Evolutionary conservation across 2,888 invertebrate species (phyloP), one percentile per base, ranked within the genome.

Genomic region (Orgyia antiqua): DNA sequence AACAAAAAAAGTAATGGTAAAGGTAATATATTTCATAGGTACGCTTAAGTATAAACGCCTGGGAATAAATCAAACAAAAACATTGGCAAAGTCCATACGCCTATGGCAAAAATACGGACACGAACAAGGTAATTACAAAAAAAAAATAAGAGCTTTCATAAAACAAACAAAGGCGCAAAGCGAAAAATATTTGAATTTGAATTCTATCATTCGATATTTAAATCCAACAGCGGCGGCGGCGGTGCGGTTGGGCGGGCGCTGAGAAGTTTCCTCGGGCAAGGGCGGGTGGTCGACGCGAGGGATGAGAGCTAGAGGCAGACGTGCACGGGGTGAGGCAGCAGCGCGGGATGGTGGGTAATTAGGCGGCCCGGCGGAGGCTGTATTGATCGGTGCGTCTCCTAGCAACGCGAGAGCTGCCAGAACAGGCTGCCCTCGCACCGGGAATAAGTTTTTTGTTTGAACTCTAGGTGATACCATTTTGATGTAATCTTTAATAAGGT

Each of bases 361-460:
- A 84, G 82, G 84, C 75, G 77, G 75, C 82, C 84, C 77, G 83
- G 82, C 78, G 83, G 84, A 83, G 84, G 84, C 84, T 84, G 84
- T 80, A 84, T 84, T 75, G 84, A 84, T 84, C 84, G 71, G 60
- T 41, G 66, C 73, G 84, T 86, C 66, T 73, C 86, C 78, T 79
- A 82, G 84, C 84, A 83, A 84, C 84, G 76, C 68, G 70, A 58
- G 82, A 79, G 83, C 83, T 78, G 80, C 78, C 80, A 73, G 74
- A 72, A 69, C 71, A 62, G 68, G 70, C 69, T 60, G 63, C 70
- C 64, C 72, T 68, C 71, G 65, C 67, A 63, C 70, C 60, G 68
- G 63, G 62, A 59, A 52, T 58, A 59, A 62, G 69, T 68, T 82
- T 82, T 83, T 83, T 82, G 78, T 82, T 75, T 71, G 58, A 69